Base-by-base conservation (phyloP, 2,888 invertebrate species). In the Diarsia dahlii region DNA sequence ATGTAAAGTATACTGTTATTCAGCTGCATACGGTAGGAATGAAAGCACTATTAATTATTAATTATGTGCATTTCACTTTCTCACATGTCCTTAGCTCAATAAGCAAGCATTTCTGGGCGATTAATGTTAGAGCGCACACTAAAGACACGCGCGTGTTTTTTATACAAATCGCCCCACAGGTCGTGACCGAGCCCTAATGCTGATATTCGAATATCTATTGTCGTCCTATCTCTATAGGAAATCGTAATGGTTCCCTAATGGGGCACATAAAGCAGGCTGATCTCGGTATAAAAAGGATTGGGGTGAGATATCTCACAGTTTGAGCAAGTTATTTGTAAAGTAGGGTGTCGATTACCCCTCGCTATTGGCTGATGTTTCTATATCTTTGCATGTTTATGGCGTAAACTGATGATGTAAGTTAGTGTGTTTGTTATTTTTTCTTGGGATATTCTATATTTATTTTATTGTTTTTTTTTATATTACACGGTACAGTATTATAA, bases 161-260 rank as follows among this genome's bases (percentile, higher is more conserved):
- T 2, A 15, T 1, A 5, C 18, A 60, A 60, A 60, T 60, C 18
- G 60, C 34, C 9, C 18, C 60, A 3, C 58, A 60, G 60, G 60
- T 60, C 60, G 28, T 34, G 60, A 60, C 60, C 60, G 34, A 18
- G 10, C 34, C 60, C 34, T 60, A 80, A 84, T 74, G 64, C 48
- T 34, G 12, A 39, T 58, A 68, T 71, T 74, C 54, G 20, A 81
- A 73, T 81, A 81, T 71, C 63, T 63, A 66, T 60, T 46, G 65
- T 74, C 58, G 3, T 5, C 39, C 60, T 83, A 77, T 77, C 77
- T 71, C 20, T 34, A 58, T 63, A 46, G 66, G 58, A 66, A 34
- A 83, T 83, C 81, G 63, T 83, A 83, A 83, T 83, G 83, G 85
- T 45, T 69, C 56, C 82, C 81, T 81, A 83, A 84, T 84, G 83